phyloP scores from a whole-genome alignment of 2,113 vertebrate species.

The Aspiorhynchus laticeps region DNA sequence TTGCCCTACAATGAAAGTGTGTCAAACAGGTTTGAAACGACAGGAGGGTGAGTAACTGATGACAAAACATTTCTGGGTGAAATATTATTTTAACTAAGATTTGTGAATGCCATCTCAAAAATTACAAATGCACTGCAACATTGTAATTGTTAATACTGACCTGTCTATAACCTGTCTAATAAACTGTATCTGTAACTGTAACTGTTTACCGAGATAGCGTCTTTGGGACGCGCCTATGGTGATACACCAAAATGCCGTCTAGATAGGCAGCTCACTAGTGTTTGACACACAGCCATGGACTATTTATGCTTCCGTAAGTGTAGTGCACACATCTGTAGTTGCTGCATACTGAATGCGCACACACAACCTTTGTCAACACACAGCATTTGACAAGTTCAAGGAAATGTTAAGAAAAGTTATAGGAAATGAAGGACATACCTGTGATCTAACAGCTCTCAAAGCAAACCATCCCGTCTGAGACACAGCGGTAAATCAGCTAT shows the following conservation, averaged over 20 bases:
- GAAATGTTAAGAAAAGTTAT: not conserved
- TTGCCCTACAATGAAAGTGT: too few species aligned
- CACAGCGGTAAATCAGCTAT: not conserved
- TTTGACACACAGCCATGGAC: not conserved
- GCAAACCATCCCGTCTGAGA: not conserved
- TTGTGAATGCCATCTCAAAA: too few species aligned
- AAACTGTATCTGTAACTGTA: not conserved
- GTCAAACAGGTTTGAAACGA: not conserved
- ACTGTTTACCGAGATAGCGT: too few species aligned
- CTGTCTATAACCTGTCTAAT: not conserved
- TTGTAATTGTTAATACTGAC: not conserved
- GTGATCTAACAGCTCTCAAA: constrained; percentile 19
- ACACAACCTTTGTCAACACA: not conserved
- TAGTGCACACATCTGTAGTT: not conserved
- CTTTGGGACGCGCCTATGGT: too few species aligned
- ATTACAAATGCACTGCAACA: too few species aligned
- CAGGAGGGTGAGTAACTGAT: too few species aligned
- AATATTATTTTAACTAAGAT: too few species aligned
- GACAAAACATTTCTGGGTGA: too few species aligned
- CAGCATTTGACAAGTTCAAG: not conserved
- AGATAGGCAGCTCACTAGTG: not conserved
- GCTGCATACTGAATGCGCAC: not conserved
- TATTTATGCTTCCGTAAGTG: not conserved
- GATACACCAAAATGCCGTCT: not conserved
- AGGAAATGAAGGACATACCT: constrained; percentile 14